Percentiles rank a stretch among this genome's conserved stretches.
phyloP scores from a whole-genome alignment of 2,113 vertebrate species.

The Regulus satrapa region DNA sequence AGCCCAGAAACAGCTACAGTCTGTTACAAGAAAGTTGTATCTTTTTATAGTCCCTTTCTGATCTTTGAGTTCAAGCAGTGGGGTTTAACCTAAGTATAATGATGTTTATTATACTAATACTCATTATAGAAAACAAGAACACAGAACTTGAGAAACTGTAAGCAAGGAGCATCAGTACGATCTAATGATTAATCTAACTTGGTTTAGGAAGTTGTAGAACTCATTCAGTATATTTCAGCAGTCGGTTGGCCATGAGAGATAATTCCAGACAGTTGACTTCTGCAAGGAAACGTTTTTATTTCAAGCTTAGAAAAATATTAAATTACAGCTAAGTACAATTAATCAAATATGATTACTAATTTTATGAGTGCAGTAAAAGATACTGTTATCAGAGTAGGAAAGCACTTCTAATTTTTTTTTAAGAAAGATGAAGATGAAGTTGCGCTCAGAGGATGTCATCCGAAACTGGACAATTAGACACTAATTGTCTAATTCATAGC shows the following conservation, averaged over 20 bases:
- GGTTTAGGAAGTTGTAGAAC: not conserved
- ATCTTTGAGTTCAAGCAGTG: not conserved
- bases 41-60: not conserved
- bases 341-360: not conserved
- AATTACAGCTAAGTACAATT: not conserved
- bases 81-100: not conserved
- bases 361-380: not conserved
- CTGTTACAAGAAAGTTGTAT: not conserved
- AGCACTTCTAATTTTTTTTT: not conserved
- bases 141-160: not conserved
- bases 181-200: not conserved
- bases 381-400: not conserved
- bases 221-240: not conserved
- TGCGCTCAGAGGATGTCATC: not conserved
- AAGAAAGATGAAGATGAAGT: not conserved
- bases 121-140: not conserved
- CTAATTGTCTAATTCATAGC: no score
- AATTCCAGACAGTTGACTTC: not conserved
- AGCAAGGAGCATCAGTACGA: not conserved
- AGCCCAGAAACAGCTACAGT: not conserved
- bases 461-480: not conserved
- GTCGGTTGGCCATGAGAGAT: not conserved
- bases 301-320: not conserved
- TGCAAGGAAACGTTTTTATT: not conserved
- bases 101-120: not conserved